Percentiles rank a stretch among this genome's conserved stretches.
Evolutionary conservation across 2,888 invertebrate species (phyloP).

Genomic region (Matsumyia berberina): DNA sequence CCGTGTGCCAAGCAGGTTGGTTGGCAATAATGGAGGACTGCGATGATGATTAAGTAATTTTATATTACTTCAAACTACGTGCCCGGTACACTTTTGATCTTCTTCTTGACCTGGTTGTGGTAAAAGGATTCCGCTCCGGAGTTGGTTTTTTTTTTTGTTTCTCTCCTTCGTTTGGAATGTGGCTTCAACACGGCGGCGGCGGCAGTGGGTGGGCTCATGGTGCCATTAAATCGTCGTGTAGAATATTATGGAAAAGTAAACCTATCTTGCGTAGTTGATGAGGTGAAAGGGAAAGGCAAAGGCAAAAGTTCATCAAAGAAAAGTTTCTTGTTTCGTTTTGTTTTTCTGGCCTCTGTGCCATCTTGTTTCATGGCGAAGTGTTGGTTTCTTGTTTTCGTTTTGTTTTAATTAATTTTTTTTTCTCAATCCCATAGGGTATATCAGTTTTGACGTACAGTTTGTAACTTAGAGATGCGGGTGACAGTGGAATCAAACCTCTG

Average conservation of each 20-base stretch:
- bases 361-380: constrained; percentile 22
- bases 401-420: constrained; percentile 67
- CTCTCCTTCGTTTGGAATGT: constrained; percentile 16
- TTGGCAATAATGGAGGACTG: constrained; percentile 63
- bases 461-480: too few species aligned
- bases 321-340: constrained; percentile 65
- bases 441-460: too few species aligned
- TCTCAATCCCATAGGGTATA: background rate
- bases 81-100: constrained; percentile 73
- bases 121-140: constrained; percentile 65
- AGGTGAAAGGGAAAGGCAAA: constrained; percentile 72
- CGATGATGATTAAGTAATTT: constrained; percentile 75
- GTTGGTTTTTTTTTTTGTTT: constrained; percentile 6
- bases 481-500: too few species aligned
- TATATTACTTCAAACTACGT: constrained; percentile 74
- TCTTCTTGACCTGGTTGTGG: constrained; percentile 71
- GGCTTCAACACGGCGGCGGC: too few species aligned
- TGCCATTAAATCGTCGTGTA: constrained; percentile 50
- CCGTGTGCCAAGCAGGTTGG: constrained; percentile 33
- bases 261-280: constrained; percentile 70
- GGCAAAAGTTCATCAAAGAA: constrained; percentile 74
- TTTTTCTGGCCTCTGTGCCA: constrained; percentile 27
- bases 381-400: constrained; percentile 56
- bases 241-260: constrained; percentile 68
- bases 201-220: background rate